Base-by-base conservation (phyloP, 2,797 vertebrate genomes). In the Gymnoscopelus microlampas region DNA sequence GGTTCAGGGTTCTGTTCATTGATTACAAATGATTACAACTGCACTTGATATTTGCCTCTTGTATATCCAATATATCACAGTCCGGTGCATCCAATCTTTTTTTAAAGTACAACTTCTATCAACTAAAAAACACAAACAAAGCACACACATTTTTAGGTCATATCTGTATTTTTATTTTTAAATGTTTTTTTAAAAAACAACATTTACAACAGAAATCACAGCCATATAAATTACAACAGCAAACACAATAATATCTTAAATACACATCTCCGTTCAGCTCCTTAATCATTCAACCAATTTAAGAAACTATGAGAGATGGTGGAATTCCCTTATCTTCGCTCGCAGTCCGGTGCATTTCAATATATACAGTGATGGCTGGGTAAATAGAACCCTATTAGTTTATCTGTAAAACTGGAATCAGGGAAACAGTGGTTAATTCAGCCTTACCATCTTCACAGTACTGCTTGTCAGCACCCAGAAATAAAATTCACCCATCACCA, bases 221-320 rank as follows among this genome's bases (percentile, higher is more conserved):
- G 78, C 75, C 83, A 89, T 60, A 93, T 94, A 94, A 94, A 92
- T 93, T 91, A 93, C 87, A 91, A 92, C 88, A 92, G 88, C 87
- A 89, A 91, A 92, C 87, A 91, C 86, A 83, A 78, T 60, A 8
- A 83, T 75, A 74, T 71, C 73, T 91, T 90, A 92, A 91, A 92
- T 89, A 88, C 63, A 75, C 54, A 70, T 78, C 14, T 82, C 78
- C 67, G 61, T 71, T 81, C 71, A 70, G 68, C 51, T 13, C 66
- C 50, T 64, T 35, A 51, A 58, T 19, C 56, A 47, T 66, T 78
- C 54, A 63, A 65, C 55, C 15, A 23, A 68, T 78, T 82, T 75
- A 87, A 72, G 72, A 71, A 78, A 58, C 78, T 70, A 81, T 67
- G 79, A 84, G 74, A 61, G 50, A 70, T 70, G 81, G 50, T 81